Evolutionary conservation across 1,140 invertebrate genomes (phyloP).

Genomic region (Euglossa dilemma): DNA sequence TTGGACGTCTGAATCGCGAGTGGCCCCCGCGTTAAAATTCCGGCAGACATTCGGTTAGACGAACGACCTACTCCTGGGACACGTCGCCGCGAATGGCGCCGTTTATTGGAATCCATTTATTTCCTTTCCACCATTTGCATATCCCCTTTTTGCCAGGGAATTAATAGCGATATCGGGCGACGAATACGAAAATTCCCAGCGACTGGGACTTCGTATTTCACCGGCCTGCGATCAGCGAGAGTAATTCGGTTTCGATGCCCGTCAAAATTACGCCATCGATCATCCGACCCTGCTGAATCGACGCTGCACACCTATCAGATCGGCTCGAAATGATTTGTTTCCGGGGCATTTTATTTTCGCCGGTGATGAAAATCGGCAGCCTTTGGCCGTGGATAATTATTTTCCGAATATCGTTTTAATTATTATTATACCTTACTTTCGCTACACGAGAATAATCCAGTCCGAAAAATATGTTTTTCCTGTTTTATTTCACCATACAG

Average conservation of each 20-base stretch:
- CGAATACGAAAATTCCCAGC: not conserved
- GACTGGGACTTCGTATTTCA: not conserved
- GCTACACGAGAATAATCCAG: too few relatives aligned
- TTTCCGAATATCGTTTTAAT: too few relatives aligned
- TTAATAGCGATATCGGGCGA: not conserved
- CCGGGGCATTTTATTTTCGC: too few relatives aligned
- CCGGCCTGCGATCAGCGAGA: not conserved
- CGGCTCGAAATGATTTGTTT: too few relatives aligned
- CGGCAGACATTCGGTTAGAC: not conserved
- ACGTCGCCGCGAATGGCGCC: not conserved
- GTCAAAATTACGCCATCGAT: not conserved
- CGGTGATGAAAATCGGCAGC: too few relatives aligned
- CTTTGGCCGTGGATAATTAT: too few relatives aligned
- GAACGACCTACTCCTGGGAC: not conserved
- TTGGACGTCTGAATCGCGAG: too few relatives aligned
- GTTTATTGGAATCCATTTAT: not conserved
- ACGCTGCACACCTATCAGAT: too few relatives aligned
- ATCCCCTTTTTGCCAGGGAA: not conserved
- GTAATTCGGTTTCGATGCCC: not conserved
- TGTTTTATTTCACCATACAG: too few relatives aligned
- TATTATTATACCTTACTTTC: too few relatives aligned
- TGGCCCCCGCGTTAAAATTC: not conserved
- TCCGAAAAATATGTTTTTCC: too few relatives aligned
- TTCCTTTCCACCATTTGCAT: not conserved
- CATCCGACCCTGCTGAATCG: not conserved